Base-by-base conservation (phyloP, 2,113 vertebrate genomes). In the Oryzias woworae region DNA sequence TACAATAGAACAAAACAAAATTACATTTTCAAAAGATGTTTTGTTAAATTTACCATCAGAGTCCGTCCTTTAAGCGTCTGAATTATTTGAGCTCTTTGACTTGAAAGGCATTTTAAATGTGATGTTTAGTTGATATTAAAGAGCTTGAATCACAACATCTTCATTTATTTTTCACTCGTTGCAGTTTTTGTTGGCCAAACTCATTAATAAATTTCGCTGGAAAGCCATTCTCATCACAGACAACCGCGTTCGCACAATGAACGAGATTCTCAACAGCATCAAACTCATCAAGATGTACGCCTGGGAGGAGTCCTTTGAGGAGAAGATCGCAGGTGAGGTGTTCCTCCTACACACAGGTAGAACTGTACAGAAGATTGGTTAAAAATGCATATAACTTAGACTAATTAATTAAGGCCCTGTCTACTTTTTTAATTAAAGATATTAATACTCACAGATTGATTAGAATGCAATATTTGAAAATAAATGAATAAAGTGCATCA, bases 211-310 rank as follows among this genome's bases (percentile, higher is more conserved):
- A 31, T 90, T 92, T 78, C 85, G 90, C 63, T 72, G 74, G 80
- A 87, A 71, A 20, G 78, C 87, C 42, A 77, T 93, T 50, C n/a
- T 53, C 7, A 58, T 90, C 65, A 93, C 91, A 1, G 91, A 92
- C 77, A 90, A 66, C 24, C 82, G 91, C 2, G 89, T 94, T 51
- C 89, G 88, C 70, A 92, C 89, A 26, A 94, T 92, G 90, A 94
- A 92, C 31, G 91, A 95, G 77, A 85, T 94, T 78, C 90, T 96
- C 67, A 93, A 69, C 59, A 91, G 90, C 83, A 92, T 94, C 72
- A 95, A 93, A 78, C 90, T 94, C 42, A 94, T 94, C 81, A 94
- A 92, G 83, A 94, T 92, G 91, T 93, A 93, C 0, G 90, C 92
- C 24, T 93, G 92, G 92, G 94, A 95, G 81, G 92, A 81, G 42